phyloP scores from a whole-genome alignment of 2,888 invertebrate species.

The Andrena chrysosceles region DNA sequence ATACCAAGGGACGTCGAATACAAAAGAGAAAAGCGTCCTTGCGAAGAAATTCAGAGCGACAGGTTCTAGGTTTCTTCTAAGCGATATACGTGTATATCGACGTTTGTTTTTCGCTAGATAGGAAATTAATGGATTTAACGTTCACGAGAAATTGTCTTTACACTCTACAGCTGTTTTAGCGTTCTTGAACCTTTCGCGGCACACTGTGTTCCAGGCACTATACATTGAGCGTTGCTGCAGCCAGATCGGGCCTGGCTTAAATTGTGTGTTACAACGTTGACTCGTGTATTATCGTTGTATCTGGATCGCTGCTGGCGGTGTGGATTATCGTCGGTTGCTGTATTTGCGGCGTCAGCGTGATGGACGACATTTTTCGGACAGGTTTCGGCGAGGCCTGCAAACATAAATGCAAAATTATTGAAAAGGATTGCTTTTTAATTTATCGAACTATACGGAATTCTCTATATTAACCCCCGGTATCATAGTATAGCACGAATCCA shows the following conservation, averaged over 20 bases:
- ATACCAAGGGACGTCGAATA: conserved; percentile 23
- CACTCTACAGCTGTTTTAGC: conserved; percentile 23
- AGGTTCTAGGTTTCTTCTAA: conserved; percentile 52
- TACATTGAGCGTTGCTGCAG: conserved; percentile 76
- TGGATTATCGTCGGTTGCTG: conserved; percentile 77
- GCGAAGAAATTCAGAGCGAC: conserved; percentile 59
- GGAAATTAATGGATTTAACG: conserved; percentile 51
- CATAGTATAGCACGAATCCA: too few relatives aligned
- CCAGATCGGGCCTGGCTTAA: conserved; percentile 75
- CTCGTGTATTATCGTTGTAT: conserved; percentile 82
- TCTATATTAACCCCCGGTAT: too few relatives aligned
- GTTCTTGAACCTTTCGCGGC: conserved; percentile 62
- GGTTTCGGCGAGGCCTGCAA: conserved; percentile 82
- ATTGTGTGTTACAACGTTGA: conserved; percentile 84
- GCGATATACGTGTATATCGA: conserved; percentile 28
- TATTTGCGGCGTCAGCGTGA: conserved; percentile 79
- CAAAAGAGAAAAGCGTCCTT: conserved; percentile 39
- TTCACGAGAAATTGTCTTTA: conserved; percentile 43
- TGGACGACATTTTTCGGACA: conserved; percentile 81
- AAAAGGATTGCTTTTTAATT: neutral
- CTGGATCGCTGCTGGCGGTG: conserved; percentile 76
- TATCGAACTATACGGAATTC: too few relatives aligned
- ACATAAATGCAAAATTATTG: neutral
- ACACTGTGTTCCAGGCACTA: conserved; percentile 76
- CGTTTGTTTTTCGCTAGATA: conserved; percentile 11